Evolutionary conservation across 2,113 vertebrate genomes (phyloP).

Genomic region (Perca flavescens): DNA sequence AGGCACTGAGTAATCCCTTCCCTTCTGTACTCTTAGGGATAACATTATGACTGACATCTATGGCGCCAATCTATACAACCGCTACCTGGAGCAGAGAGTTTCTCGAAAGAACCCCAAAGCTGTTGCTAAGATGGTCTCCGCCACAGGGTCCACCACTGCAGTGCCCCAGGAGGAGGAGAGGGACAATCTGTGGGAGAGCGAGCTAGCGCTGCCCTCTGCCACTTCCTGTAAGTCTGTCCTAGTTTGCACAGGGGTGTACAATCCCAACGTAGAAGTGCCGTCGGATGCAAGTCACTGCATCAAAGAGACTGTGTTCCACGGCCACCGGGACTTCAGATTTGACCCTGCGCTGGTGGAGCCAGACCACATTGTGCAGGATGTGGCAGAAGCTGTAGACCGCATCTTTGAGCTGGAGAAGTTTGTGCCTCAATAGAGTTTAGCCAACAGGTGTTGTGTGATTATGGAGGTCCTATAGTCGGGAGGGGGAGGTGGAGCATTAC

Average conservation of each 20-base stretch:
- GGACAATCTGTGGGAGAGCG: conserved; percentile 81
- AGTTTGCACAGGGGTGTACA: conserved; percentile 92
- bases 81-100: conserved; percentile 85
- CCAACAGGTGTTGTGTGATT: neutral
- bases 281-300: conserved; percentile 69
- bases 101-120: conserved; percentile 75
- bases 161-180: conserved; percentile 78
- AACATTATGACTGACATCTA: conserved; percentile 95
- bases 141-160: conserved; percentile 64
- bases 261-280: conserved; percentile 80
- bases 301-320: conserved; percentile 87
- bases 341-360: conserved; percentile 89
- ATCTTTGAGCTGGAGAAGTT: conserved; percentile 91
- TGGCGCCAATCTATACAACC: conserved; percentile 94
- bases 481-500: neutral
- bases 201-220: conserved; percentile 84
- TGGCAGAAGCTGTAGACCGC: conserved; percentile 89
- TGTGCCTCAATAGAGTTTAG: conserved; percentile 66
- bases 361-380: conserved; percentile 85
- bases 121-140: conserved; percentile 76
- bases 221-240: conserved; percentile 89
- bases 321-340: conserved; percentile 91
- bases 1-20: neutral
- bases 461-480: neutral
- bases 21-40: conserved; percentile 81